These are phyloP conservation scores for Stegostoma tigrinum DNA, from an alignment of 2,113 vertebrate genomes.

Conservation along the genomic window DNA sequence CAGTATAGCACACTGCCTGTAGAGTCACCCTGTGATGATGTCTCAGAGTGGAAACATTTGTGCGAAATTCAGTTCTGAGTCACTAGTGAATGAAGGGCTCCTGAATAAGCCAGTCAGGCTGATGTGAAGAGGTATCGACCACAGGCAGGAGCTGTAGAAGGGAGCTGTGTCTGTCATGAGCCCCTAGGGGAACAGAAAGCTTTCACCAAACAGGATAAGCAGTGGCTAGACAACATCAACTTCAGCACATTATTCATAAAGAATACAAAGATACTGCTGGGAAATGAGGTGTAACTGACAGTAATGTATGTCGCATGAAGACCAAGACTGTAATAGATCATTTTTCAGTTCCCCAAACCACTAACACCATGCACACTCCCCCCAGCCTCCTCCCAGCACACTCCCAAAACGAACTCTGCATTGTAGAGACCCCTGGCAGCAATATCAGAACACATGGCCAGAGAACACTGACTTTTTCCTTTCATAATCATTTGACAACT, in stretches of 20 bases:
- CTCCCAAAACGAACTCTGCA: background rate
- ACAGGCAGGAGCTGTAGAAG: background rate
- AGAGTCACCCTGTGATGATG: too few species aligned
- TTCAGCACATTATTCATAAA: constrained; percentile 24
- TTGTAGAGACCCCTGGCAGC: background rate
- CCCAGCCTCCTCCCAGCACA: too few species aligned
- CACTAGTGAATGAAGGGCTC: background rate
- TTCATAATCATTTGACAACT: background rate
- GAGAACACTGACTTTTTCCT: background rate
- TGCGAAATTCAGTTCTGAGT: background rate
- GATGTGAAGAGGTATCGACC: background rate
- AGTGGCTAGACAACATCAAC: background rate
- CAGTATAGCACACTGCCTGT: too few species aligned
- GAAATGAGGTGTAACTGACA: constrained; percentile 1
- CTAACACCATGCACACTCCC: too few species aligned
- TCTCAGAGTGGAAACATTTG: background rate
- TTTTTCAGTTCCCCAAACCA: background rate
- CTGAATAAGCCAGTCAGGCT: background rate
- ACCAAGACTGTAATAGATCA: background rate
- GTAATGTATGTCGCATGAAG: background rate
- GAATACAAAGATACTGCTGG: background rate
- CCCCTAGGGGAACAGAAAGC: background rate
- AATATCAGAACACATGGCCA: background rate
- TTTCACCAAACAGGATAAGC: constrained; percentile 11
- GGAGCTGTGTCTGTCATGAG: background rate